Evolutionary conservation across 2,113 vertebrate species (phyloP), one percentile per base, ranked within the genome.

Genomic region (Chaetodon auriga): DNA sequence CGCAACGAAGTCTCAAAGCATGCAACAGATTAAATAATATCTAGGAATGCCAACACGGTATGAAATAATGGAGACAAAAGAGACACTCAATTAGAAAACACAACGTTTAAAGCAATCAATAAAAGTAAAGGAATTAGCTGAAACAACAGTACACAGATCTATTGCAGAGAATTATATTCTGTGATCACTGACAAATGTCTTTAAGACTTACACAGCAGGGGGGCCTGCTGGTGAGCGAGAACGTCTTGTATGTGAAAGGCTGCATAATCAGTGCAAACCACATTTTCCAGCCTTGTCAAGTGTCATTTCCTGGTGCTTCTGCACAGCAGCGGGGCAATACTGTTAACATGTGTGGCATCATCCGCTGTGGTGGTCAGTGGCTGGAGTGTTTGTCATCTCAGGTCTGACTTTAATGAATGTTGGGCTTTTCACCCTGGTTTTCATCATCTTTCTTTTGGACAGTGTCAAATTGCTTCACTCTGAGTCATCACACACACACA

Each of bases 401-500:
- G 82, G 73, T 80, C 77, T 75, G 84, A 90, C 69, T 92, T 86
- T 73, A 92, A 91, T 81, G 82, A 91, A 91, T 90, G 80, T 60
- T 73, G 80, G 75, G 75, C 73, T 85, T 83, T 83, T 92, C 86
- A 78, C 54, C 69, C 81, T 69, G 68, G 75, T 85, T 93, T 92
- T 89, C 75, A 83, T 90, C 86, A 89, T 87, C 64, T 51, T 83
- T 92, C 80, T 86, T 84, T 81, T 85, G 80, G 89, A 84, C 88
- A 83, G 75, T 84, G 82, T 88, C 83, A 87, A 84, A 78, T 30
- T 79, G 81, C 54, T 74, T 88, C 15, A 8, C 62, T 81, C 53
- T 73, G 73, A 77, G 66, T 82, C 69, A 86, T 87, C 61, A 11
- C 75, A 25, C 70, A 53, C 60, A 35, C n/a, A 48, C 38, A 49